Conservation (phyloP, 2,888 invertebrate genomes). For the Tipula helvola region DNA sequence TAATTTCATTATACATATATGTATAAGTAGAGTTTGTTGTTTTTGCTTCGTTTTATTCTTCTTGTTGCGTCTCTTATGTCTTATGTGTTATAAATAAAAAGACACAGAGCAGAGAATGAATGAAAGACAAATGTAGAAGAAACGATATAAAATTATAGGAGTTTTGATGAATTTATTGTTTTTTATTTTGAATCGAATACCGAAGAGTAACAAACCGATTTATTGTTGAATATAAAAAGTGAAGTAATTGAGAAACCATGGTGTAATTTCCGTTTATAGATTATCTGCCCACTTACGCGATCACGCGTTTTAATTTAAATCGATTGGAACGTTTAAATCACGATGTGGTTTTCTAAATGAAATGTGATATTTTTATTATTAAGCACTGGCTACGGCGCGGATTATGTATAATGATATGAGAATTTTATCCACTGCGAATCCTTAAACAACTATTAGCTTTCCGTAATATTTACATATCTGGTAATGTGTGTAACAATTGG, state of each 20-base stretch:
- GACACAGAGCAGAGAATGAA: background rate
- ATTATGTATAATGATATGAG: background rate
- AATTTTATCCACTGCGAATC: background rate
- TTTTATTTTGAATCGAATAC: background rate
- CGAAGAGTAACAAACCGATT: background rate
- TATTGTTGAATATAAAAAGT: background rate
- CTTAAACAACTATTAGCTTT: background rate
- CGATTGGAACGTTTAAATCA: background rate
- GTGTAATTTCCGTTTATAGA: background rate
- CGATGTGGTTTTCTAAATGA: background rate
- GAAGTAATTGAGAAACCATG: background rate
- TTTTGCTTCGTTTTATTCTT: background rate
- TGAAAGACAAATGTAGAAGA: background rate
- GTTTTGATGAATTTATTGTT: conserved; percentile 4
- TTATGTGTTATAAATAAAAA: background rate
- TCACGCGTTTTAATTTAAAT: background rate
- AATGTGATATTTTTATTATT: background rate
- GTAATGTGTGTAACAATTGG: background rate
- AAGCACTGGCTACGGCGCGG: background rate
- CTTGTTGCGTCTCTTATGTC: background rate
- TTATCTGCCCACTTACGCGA: background rate
- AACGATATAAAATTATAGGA: background rate
- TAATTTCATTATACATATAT: background rate
- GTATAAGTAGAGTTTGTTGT: background rate
- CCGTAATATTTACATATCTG: background rate